These are phyloP conservation scores for Ictalurus furcatus DNA, from an alignment of 2,113 vertebrate species.

Conservation along the genomic window DNA sequence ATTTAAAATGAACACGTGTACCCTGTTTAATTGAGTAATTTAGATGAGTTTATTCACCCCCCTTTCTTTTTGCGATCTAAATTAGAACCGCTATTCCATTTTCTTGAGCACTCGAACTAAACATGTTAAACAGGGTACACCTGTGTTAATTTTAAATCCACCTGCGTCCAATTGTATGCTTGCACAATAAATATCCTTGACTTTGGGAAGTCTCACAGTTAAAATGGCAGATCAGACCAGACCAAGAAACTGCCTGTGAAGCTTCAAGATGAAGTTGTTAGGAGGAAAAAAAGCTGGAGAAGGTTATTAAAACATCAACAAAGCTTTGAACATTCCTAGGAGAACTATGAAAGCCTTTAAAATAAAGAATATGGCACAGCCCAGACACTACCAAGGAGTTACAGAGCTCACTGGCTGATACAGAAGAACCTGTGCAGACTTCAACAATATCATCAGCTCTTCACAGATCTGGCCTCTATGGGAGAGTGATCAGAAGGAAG, in stretches of 20 bases:
- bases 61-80: neutral
- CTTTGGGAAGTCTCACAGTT: constrained; percentile 1
- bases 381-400: neutral
- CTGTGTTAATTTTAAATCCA: neutral
- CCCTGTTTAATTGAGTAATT: neutral
- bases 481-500: neutral
- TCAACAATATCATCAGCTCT: neutral
- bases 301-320: neutral
- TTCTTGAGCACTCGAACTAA: too few species aligned
- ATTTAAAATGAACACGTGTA: neutral
- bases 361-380: neutral
- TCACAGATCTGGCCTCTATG: neutral
- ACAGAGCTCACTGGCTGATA: neutral
- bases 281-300: neutral
- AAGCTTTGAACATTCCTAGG: neutral
- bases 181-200: neutral
- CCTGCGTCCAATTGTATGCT: neutral
- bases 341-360: neutral
- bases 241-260: neutral
- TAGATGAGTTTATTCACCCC: neutral
- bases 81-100: neutral
- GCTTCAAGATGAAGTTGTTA: constrained; percentile 13
- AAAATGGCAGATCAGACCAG: neutral
- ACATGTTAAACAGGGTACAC: neutral
- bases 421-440: neutral